Percentiles rank a stretch among this genome's conserved stretches.
Conservation (phyloP, 2,113 vertebrate genomes). For the Catharus minimus region DNA sequence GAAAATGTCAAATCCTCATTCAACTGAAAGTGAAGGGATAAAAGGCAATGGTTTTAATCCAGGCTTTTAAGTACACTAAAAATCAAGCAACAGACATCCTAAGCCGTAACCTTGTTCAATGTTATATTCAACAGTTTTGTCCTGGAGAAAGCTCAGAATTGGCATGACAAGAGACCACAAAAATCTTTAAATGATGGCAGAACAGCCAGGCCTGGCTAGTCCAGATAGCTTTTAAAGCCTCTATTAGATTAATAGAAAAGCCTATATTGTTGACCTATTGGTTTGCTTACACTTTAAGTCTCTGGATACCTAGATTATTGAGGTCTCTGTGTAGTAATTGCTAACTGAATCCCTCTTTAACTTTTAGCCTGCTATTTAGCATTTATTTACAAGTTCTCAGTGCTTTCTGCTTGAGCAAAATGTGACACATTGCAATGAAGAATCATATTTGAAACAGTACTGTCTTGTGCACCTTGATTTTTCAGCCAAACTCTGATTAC, state of each 20-base stretch:
- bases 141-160: background rate
- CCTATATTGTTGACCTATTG: background rate
- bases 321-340: background rate
- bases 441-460: background rate
- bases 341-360: background rate
- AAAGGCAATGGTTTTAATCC: background rate
- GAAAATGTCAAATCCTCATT: background rate
- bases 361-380: background rate
- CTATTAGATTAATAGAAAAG: background rate
- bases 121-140: background rate
- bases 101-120: background rate
- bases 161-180: background rate
- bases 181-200: slow-evolving; percentile 16
- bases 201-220: background rate
- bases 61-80: background rate
- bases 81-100: background rate
- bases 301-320: background rate
- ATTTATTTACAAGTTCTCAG: background rate
- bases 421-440: background rate
- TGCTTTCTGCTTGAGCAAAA: background rate
- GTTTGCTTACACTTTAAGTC: background rate
- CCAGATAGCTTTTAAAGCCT: background rate
- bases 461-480: background rate
- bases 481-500: background rate
- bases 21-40: background rate